Base-by-base conservation (phyloP, 2,888 invertebrate genomes). In the Drosophila tanythrix region DNA sequence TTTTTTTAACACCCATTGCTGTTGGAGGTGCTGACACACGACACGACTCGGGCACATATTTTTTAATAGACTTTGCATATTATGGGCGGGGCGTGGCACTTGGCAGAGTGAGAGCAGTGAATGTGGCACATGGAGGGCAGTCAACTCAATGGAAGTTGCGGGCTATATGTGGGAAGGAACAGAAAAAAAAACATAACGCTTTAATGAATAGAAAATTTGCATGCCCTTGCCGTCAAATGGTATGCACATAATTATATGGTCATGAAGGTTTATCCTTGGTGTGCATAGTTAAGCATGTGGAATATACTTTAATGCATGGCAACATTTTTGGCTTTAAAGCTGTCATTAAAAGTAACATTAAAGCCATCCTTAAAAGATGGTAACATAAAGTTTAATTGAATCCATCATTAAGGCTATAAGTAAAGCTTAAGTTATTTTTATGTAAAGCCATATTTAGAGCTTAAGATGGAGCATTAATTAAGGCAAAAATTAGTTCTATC, bases 61-160 rank as follows among this genome's bases (percentile, higher is more conserved):
- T 87, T 81, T 85, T 76, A 85, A 85, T 84, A 81, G 74, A 76
- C 81, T 70, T 62, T 71, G 75, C 61, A 82, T 76, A 76, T 66
- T 71, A 70, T 59, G 46, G 51, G 60, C 31, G 51, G 50, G 48
- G 27, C 46, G 25, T 7, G 25, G 8, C 7, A 25, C 25, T 21
- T 25, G 10, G 50, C 10, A 2, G n/a, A 13, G 2, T 3, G 36
- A 11, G 18, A 0, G 55, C 1, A 8, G 38, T 4, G 46, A 68
- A 74, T 73, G 61, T 79, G 73, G 67, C 72, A 76, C 79, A 76
- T 68, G 61, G 56, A 76, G 88, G 88, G 70, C 81, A 87, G 82
- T 85, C 82, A 85, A 85, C 85, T 84, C 57, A 40, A 52, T 51
- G 57, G 59, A 70, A 83, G 74, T 83, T 86, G 46, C 27, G 57